Evolutionary conservation across 2,797 vertebrate species (phyloP), one percentile per base, ranked within the genome.

Genomic region (Chiloscyllium punctatum): DNA sequence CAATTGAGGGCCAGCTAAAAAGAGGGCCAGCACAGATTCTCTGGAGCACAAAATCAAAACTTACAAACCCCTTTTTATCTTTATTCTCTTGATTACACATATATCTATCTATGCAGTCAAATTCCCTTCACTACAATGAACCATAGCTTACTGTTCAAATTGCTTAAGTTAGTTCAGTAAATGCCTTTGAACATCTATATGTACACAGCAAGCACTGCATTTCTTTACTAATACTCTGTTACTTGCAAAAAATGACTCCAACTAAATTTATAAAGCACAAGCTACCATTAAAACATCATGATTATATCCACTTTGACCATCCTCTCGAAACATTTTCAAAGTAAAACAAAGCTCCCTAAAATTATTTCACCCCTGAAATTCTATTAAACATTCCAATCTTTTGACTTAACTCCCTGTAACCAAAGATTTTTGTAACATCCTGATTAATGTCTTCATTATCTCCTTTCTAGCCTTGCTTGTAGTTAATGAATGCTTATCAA

Each of bases 161-260:
- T 18, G 42, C 79, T 42, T 42, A 21, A 42, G 37, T 37, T 37
- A 37, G 5, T 42, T 21, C 7, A 82, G 42, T 18, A 84, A 84
- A 84, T 84, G 79, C n/a, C 37, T 84, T 82, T 82, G n/a, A 79
- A 82, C 37, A 82, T 82, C n/a, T 82, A 82, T 42, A 82, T 82
- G 21, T 82, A 37, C 77, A 82, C 77, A 37, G n/a, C n/a, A 82
- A 37, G n/a, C n/a, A 82, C 15, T 3, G 15, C n/a, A 82, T 82
- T 11, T 37, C 77, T 82, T 82, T 82, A 82, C 82, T 82, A 82
- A 37, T 21, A 21, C n/a, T 37, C 77, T 42, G 15, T 37, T 4
- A 42, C 33, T 37, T 79, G 77, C 77, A 37, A 82, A 82, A 48
- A 62, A 62, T 1, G 18, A 37, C n/a, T 5, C 16, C n/a, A 18